These are phyloP conservation scores for Echinarachnius parma DNA, from an alignment of 53 echinoderm and acorn worm species.

Conservation along the genomic window DNA sequence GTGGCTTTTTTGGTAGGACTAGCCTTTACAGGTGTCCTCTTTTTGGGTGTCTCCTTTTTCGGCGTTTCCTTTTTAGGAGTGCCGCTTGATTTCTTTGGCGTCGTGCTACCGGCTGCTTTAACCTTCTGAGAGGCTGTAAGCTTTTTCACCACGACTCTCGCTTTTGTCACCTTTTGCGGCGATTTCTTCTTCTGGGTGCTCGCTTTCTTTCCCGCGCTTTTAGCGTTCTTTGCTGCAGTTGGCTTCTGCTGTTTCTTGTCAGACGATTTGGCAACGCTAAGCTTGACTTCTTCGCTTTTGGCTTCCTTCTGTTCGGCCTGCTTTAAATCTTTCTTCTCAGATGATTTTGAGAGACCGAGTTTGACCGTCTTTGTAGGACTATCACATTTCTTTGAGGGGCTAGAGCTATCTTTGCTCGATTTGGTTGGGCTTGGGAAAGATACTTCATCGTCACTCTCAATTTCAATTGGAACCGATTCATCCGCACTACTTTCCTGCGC, in stretches of 20 bases:
- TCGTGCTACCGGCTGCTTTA: too few species aligned
- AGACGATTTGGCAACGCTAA: neutral
- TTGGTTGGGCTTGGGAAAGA: too few species aligned
- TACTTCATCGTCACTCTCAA: neutral
- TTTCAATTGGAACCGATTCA: neutral
- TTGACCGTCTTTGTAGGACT: constrained; percentile 30
- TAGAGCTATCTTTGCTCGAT: constrained; percentile 24
- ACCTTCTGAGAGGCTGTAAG: too few species aligned
- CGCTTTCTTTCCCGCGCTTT: neutral
- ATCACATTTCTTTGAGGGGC: constrained; percentile 2
- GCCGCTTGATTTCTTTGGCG: too few species aligned
- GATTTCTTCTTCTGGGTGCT: neutral
- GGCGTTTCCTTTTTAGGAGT: neutral
- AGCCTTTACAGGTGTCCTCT: neutral
- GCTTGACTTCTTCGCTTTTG: too few species aligned
- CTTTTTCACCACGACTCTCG: neutral
- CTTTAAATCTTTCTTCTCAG: too few species aligned
- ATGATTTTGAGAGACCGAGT: too few species aligned
- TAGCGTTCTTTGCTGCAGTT: neutral
- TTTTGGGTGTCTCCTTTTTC: neutral
- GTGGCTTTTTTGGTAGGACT: constrained; percentile 23
- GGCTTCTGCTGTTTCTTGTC: constrained; percentile 7
- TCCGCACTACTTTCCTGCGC: neutral
- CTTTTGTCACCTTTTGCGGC: neutral
- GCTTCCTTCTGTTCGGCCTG: neutral